These are phyloP conservation scores for Lithobates sylvaticus DNA, from an alignment of 2,797 vertebrate genomes.

Conservation along the genomic window DNA sequence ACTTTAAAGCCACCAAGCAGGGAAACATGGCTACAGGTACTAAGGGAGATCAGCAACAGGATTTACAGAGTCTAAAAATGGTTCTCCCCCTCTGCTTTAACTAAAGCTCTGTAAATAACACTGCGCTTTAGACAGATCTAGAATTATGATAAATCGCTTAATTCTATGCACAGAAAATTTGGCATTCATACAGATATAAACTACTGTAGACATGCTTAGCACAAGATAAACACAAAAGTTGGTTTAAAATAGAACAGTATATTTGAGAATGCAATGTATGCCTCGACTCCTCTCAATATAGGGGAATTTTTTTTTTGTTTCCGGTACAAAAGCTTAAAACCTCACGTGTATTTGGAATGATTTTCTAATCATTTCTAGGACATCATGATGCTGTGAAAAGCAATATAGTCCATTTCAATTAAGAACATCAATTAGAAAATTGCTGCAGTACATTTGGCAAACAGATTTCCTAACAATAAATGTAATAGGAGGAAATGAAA, in stretches of 20 bases:
- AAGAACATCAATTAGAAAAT: constrained; percentile 50
- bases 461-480: constrained; percentile 3
- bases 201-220: neutral
- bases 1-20: too few relatives aligned
- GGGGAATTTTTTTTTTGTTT: neutral
- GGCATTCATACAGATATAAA: neutral
- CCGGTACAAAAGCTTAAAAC: neutral
- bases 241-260: neutral
- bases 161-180: neutral
- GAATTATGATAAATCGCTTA: neutral
- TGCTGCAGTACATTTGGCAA: constrained; percentile 29
- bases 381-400: neutral
- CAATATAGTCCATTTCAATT: constrained; percentile 50
- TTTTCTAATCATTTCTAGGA: constrained; percentile 33
- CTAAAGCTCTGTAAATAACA: too few relatives aligned
- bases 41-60: too few relatives aligned
- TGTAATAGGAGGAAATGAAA: constrained; percentile 1
- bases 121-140: neutral
- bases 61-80: too few relatives aligned
- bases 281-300: neutral
- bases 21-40: too few relatives aligned
- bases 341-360: constrained; percentile 36
- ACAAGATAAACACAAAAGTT: neutral
- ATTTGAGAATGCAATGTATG: neutral
- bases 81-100: too few relatives aligned